Evolutionary conservation across 30 jellyfish, hydroid and myxozoan species (phyloP).

Genomic region (Aurelia aurita): DNA sequence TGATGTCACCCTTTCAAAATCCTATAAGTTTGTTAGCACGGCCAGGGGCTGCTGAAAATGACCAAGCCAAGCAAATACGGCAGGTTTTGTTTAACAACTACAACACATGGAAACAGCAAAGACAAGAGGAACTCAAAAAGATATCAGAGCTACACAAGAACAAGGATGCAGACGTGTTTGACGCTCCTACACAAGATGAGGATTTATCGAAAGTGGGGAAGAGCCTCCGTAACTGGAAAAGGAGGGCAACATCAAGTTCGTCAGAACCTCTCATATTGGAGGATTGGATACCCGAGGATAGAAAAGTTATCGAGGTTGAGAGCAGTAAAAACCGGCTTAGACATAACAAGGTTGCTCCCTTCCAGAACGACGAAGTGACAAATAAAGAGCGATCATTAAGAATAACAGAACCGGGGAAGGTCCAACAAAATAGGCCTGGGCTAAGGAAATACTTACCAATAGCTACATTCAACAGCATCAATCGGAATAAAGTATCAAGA

Average conservation of each 20-base stretch:
- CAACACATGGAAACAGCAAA: conserved; percentile 30
- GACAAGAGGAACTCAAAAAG: conserved; percentile 5
- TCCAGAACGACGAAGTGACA: neutral
- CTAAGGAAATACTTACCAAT: neutral
- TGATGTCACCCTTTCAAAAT: conserved; percentile 32
- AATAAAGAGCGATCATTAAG: too few species aligned
- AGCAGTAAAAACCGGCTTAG: neutral
- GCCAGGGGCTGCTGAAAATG: conserved; percentile 10
- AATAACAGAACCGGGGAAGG: too few species aligned
- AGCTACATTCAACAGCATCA: neutral
- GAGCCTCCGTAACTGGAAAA: conserved; percentile 48
- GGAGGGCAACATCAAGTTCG: conserved; percentile 19
- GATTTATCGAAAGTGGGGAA: conserved; percentile 33
- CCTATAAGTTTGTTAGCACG: conserved; percentile 6
- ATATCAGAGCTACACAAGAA: neutral
- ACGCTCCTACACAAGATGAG: neutral
- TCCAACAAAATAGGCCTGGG: neutral
- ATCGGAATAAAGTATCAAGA: neutral
- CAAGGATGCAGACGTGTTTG: conserved; percentile 26
- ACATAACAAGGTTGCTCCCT: neutral
- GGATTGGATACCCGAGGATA: conserved; percentile 5
- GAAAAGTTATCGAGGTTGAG: conserved; percentile 5
- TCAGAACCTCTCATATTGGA: conserved; percentile 11
- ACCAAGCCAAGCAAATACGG: conserved; percentile 7
- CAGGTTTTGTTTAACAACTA: conserved; percentile 29